Base-by-base conservation (phyloP, 2,113 vertebrate species). In the Cephalopholis sonnerati region DNA sequence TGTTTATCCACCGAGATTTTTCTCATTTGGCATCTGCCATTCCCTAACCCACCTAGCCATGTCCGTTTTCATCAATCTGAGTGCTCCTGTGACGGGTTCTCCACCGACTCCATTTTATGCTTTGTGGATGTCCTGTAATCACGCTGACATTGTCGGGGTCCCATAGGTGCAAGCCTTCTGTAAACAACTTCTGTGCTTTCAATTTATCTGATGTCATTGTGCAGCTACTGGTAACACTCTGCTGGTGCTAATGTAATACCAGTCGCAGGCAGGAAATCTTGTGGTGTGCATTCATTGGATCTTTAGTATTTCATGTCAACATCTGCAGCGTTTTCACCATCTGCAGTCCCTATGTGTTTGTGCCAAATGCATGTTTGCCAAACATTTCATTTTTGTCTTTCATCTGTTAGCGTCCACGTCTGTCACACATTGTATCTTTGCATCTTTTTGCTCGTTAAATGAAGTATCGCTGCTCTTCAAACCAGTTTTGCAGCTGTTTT, bases 21-120 rank as follows among this genome's bases (percentile, higher is more conserved):
- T 90, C 74, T 79, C 5, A 39, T 83, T 83, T 83, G 82, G 83
- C 75, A 79, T 39, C 54, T 4, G 46, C 51, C 84, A 83, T 78
- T 86, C 88, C 84, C 70, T 72, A 55, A 77, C 66, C 69, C 82
- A 77, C 57, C 54, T 18, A 79, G 41, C 71, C 72, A 50, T 51
- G 74, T 74, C 79, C 32, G 7, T 68, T 80, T 83, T 64, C 87
- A 87, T 85, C 85, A 87, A 25, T 90, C 84, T 76, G 72, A 86
- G 51, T 16, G 25, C 67, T 76, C 50, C n/a, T 27, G 16, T 85
- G 84, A 89, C 82, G 86, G 66, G 10, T 85, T 79, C 75, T 71
- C 62, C 64, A 11, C 77, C 39, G 64, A 36, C 62, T 81, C 54
- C 27, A 70, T 90, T 84, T 82, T 65, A 86, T 74, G 69, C 83